phyloP scores from a whole-genome alignment of 2,888 invertebrate genomes.

The Dryococelus australis region DNA sequence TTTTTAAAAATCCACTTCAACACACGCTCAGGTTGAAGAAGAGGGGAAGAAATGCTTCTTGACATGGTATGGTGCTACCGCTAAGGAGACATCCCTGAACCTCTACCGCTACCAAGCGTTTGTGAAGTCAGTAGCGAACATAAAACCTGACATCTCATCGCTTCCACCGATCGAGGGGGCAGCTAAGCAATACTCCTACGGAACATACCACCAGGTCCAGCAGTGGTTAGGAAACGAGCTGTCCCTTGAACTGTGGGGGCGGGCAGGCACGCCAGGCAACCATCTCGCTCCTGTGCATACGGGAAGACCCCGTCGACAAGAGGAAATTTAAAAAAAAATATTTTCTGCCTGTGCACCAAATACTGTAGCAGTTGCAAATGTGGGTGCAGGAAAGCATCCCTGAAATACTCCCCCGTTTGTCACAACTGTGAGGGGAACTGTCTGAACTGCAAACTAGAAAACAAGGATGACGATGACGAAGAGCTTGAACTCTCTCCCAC shows the following conservation, averaged over 20 bases:
- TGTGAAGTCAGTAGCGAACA: background rate
- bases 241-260: background rate
- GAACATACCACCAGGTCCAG: too few species aligned
- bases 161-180: background rate
- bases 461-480: too few species aligned
- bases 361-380: too few species aligned
- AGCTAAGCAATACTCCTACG: too few species aligned
- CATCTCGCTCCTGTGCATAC: background rate
- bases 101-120: background rate
- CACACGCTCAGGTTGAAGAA: background rate
- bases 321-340: background rate
- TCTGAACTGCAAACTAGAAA: background rate
- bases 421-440: background rate
- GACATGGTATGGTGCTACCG: background rate
- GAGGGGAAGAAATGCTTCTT: background rate
- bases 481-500: too few species aligned
- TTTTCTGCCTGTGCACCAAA: constrained; percentile 18
- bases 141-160: background rate
- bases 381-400: too few species aligned
- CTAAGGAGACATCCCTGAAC: background rate
- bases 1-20: background rate
- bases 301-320: background rate
- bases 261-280: background rate
- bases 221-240: background rate
- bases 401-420: too few species aligned